phyloP scores from a whole-genome alignment of 2,888 invertebrate species.

The Leistus spinibarbis region DNA sequence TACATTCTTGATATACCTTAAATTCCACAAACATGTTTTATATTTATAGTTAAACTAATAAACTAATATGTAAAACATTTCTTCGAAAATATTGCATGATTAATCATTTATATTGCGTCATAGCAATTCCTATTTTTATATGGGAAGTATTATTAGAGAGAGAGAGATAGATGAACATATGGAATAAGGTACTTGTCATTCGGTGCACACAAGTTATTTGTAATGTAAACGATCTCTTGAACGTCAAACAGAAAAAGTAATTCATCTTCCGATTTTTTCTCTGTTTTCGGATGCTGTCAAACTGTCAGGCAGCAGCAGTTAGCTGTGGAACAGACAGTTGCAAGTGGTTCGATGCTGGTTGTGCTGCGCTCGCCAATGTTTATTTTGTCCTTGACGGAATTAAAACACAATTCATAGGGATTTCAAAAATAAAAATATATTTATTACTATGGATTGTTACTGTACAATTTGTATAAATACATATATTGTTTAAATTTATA shows the following conservation, averaged over 20 bases:
- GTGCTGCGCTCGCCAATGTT: neutral
- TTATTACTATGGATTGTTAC: too few species aligned
- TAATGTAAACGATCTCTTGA: conserved; percentile 37
- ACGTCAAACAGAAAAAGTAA: conserved; percentile 38
- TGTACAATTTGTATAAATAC: too few species aligned
- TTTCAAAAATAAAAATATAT: too few species aligned
- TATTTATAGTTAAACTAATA: too few species aligned
- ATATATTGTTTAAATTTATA: too few species aligned
- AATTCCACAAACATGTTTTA: too few species aligned
- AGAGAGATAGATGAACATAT: neutral
- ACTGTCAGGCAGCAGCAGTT: neutral
- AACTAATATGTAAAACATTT: too few species aligned
- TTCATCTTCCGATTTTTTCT: conserved; percentile 38
- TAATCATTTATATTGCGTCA: neutral
- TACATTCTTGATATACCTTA: too few species aligned
- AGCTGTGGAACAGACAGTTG: neutral
- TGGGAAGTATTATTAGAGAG: neutral
- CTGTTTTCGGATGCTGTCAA: neutral
- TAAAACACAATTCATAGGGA: too few species aligned
- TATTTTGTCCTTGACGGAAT: neutral
- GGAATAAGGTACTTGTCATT: conserved; percentile 32
- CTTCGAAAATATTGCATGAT: neutral
- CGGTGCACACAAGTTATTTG: conserved; percentile 24
- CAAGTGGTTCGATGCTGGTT: neutral
- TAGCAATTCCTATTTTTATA: neutral